Evolutionary conservation across 2,113 vertebrate genomes (phyloP).

Genomic region (Ursus arctos): DNA sequence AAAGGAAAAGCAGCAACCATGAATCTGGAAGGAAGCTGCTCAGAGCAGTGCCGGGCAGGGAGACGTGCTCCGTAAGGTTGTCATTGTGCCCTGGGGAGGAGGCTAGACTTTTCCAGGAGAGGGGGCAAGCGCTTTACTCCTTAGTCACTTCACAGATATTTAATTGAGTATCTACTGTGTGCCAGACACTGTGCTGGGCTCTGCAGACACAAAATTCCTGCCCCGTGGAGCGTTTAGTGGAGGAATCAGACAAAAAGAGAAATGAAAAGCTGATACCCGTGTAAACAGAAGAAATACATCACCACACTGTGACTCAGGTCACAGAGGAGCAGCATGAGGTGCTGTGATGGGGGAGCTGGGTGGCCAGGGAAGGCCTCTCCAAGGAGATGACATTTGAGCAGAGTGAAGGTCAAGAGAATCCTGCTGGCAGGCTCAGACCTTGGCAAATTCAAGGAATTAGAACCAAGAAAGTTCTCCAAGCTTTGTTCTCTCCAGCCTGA

Average conservation of each 20-base stretch:
- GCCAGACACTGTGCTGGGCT: no score
- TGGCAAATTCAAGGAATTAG: background rate
- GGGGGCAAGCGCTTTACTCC: background rate
- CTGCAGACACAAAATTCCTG: background rate
- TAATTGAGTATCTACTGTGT: background rate
- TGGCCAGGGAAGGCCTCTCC: background rate
- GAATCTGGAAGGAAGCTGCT: fast-evolving
- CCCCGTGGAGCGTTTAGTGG: background rate
- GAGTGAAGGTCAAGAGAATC: background rate
- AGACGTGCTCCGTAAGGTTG: fast-evolving
- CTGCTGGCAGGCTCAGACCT: background rate
- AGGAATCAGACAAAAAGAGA: background rate
- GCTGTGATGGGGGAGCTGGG: background rate
- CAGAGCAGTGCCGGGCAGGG: fast-evolving
- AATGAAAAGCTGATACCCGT: no score
- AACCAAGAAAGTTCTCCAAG: background rate
- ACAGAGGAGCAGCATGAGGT: fast-evolving
- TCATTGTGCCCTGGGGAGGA: background rate
- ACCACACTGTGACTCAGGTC: background rate
- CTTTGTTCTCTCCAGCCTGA: background rate
- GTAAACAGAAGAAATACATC: background rate
- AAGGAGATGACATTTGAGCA: background rate
- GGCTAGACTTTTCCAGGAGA: background rate
- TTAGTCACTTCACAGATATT: background rate
- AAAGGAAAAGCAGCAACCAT: background rate